A percentile compares a stretch with the other conserved stretches of the same genome.
phyloP scores from a whole-genome alignment of 2,797 vertebrate genomes.

The Varecia variegata region DNA sequence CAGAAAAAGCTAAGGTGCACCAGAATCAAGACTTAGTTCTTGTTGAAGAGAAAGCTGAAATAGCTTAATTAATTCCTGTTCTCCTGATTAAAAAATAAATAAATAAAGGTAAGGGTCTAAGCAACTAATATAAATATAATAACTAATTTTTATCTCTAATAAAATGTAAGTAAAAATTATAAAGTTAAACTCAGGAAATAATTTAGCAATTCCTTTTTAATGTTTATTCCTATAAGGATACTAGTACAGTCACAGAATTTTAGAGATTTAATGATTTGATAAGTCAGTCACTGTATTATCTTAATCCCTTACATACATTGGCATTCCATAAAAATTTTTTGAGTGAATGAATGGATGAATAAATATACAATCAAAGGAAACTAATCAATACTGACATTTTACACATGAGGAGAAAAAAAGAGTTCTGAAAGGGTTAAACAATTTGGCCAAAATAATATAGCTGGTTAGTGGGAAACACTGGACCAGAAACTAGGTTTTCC shows the following conservation, averaged over 20 bases:
- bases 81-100: conserved; percentile 49
- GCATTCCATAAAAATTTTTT: conserved; percentile 24
- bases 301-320: not conserved
- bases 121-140: conserved; percentile 26
- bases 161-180: conserved; percentile 57
- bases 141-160: conserved; percentile 44
- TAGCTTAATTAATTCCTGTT: conserved; percentile 51
- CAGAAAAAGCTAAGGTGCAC: conserved; percentile 24
- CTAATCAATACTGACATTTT: conserved; percentile 14
- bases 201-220: conserved; percentile 48
- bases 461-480: not conserved
- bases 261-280: conserved; percentile 37
- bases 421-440: not conserved
- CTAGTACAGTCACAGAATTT: conserved; percentile 7
- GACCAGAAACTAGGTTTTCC: not conserved
- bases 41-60: conserved; percentile 29
- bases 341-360: conserved; percentile 21
- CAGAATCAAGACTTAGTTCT: conserved; percentile 25
- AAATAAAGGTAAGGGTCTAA: conserved; percentile 36
- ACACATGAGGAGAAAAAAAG: not conserved
- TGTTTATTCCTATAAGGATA: conserved; percentile 27
- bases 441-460: not conserved
- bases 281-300: conserved; percentile 30
- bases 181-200: conserved; percentile 33
- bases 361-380: not conserved